Conservation (phyloP, 1,140 invertebrate genomes). For the Holotrichia oblita region DNA sequence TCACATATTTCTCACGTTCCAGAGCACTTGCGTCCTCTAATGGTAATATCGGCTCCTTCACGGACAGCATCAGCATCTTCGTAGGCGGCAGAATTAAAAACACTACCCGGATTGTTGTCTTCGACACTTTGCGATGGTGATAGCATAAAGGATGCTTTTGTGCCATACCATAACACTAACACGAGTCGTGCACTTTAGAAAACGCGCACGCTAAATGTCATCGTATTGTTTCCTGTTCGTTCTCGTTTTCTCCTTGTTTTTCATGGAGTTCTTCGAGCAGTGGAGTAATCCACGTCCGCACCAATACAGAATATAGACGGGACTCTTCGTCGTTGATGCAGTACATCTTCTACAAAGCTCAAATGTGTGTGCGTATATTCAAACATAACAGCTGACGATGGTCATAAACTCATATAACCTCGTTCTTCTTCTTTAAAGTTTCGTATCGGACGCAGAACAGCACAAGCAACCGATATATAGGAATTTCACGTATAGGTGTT, state of each 20-base stretch:
- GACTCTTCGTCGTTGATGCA: constrained; percentile 14
- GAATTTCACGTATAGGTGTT: constrained; percentile 27
- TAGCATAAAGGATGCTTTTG: constrained; percentile 29
- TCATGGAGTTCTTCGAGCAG: neutral
- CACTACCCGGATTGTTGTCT: constrained; percentile 19
- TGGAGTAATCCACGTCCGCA: constrained; percentile 26
- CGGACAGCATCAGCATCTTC: neutral
- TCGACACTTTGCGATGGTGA: neutral
- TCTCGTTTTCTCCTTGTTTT: neutral
- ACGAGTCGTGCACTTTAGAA: neutral
- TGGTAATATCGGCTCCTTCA: neutral
- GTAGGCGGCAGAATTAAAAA: constrained; percentile 11
- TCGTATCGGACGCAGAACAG: neutral
- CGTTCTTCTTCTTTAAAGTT: constrained; percentile 11
- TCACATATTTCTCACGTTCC: constrained; percentile 31
- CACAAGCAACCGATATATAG: neutral
- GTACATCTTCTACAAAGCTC: constrained; percentile 15
- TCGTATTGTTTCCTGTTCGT: constrained; percentile 8
- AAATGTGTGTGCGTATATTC: neutral
- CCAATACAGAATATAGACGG: constrained; percentile 26
- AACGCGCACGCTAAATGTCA: neutral
- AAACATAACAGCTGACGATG: constrained; percentile 31
- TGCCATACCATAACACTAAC: constrained; percentile 27
- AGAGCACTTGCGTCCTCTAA: constrained; percentile 20
- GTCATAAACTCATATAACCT: constrained; percentile 29